A percentile compares a stretch with the other conserved stretches of the same genome.
These are phyloP conservation scores for Caenorhabditis zanzibari DNA, from an alignment of 2,888 invertebrate species.

Conservation along the genomic window DNA sequence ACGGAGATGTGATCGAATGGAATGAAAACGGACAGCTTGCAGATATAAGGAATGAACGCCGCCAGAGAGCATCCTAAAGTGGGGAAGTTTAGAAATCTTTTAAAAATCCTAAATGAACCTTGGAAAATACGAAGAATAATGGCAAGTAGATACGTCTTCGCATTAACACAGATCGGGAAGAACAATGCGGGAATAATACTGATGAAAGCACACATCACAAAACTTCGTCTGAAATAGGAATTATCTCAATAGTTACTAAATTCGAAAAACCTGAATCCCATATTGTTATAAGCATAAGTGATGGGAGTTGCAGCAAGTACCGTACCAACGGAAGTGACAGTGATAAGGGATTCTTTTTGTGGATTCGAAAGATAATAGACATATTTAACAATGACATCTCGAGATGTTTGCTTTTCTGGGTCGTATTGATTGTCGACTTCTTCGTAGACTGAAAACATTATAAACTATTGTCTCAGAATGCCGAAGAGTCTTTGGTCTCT, in stretches of 20 bases:
- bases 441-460: constrained; percentile 66
- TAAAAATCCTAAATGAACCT: constrained; percentile 46
- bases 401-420: constrained; percentile 41
- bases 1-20: constrained; percentile 72
- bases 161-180: constrained; percentile 68
- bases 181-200: constrained; percentile 68
- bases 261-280: constrained; percentile 62
- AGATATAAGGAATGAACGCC: constrained; percentile 69
- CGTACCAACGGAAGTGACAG: constrained; percentile 68
- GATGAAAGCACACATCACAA: constrained; percentile 68
- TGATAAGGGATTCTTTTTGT: constrained; percentile 68
- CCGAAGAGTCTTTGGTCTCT: too few species aligned
- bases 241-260: neutral
- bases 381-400: constrained; percentile 60
- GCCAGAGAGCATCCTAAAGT: constrained; percentile 69
- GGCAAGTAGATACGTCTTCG: constrained; percentile 67
- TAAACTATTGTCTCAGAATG: neutral
- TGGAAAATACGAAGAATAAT: constrained; percentile 72
- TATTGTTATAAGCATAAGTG: constrained; percentile 68
- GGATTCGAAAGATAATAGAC: constrained; percentile 71
- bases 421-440: constrained; percentile 63
- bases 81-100: neutral
- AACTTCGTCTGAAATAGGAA: constrained; percentile 65
- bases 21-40: constrained; percentile 71
- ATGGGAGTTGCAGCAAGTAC: constrained; percentile 66